phyloP scores from a whole-genome alignment of 2,113 vertebrate species.

The Galemys pyrenaicus region DNA sequence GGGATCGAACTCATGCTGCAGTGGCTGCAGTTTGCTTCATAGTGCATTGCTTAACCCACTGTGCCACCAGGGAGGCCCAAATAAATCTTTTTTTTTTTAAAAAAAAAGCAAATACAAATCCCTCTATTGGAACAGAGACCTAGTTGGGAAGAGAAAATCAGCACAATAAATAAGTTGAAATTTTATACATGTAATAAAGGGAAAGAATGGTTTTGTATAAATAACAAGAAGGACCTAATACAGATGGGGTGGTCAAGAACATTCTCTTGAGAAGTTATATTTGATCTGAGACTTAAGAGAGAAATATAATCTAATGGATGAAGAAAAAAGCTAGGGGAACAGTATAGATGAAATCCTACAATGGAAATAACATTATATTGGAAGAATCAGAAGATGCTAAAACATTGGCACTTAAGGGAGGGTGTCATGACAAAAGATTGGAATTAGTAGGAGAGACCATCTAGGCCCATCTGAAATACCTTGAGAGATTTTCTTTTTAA shows the following conservation, averaged over 20 bases:
- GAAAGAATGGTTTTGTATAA: not conserved
- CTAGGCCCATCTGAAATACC: no score
- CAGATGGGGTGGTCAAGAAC: not conserved
- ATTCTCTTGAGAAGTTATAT: not conserved
- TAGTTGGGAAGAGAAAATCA: not conserved
- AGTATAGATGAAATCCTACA: not conserved
- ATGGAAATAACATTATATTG: not conserved
- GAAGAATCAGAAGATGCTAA: not conserved
- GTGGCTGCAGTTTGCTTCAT: no score
- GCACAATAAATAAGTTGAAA: not conserved
- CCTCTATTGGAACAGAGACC: not conserved
- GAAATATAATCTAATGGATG: not conserved
- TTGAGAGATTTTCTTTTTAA: no score
- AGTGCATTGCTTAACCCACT: no score
- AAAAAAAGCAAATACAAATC: not conserved
- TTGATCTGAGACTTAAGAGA: not conserved
- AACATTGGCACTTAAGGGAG: not conserved
- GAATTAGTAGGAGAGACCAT: not conserved
- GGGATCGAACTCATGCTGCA: no score
- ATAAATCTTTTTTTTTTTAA: no score
- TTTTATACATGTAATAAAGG: not conserved
- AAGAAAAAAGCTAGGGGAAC: not conserved
- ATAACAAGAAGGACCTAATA: not conserved
- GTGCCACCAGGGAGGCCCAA: no score
- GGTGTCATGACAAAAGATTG: not conserved